A percentile compares a stretch with the other conserved stretches of the same genome.
phyloP scores from a whole-genome alignment of 2,888 invertebrate genomes.

The Tetheella fluctuosa region DNA sequence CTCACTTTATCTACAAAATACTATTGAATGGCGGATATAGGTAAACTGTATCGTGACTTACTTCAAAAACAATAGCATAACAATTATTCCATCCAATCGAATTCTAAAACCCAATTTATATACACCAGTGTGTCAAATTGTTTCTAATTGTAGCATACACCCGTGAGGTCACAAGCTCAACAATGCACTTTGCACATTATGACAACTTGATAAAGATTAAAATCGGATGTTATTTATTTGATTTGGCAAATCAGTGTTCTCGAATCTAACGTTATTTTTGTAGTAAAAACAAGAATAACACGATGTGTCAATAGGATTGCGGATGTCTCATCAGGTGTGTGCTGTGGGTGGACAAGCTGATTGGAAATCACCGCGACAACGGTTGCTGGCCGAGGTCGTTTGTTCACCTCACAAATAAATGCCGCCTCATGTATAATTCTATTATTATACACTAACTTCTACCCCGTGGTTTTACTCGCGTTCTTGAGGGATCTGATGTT shows the following conservation, averaged over 20 bases:
- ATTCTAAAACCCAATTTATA: conserved; percentile 32
- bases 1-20: conserved; percentile 7
- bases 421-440: conserved; percentile 12
- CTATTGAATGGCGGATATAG: conserved; percentile 19
- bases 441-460: no score
- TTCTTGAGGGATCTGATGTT: no score
- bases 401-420: conserved; percentile 57
- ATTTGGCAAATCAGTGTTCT: conserved; percentile 20
- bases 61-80: conserved; percentile 14
- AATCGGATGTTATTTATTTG: conserved; percentile 14
- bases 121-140: conserved; percentile 35
- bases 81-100: conserved; percentile 23
- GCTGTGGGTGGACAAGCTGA: conserved; percentile 47
- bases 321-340: conserved; percentile 54
- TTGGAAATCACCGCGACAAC: conserved; percentile 61
- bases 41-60: conserved; percentile 24
- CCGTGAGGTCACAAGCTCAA: conserved; percentile 24
- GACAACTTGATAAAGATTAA: conserved; percentile 12
- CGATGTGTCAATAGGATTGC: conserved; percentile 54
- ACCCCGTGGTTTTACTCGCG: no score
- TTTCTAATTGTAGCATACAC: conserved; percentile 24
- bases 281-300: conserved; percentile 61
- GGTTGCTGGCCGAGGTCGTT: conserved; percentile 66
- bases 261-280: conserved; percentile 43
- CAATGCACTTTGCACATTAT: conserved; percentile 16